A percentile compares a stretch with the other conserved stretches of the same genome.
These are phyloP conservation scores for Coptotermes formosanus DNA, from an alignment of 1,140 invertebrate species.

Conservation along the genomic window DNA sequence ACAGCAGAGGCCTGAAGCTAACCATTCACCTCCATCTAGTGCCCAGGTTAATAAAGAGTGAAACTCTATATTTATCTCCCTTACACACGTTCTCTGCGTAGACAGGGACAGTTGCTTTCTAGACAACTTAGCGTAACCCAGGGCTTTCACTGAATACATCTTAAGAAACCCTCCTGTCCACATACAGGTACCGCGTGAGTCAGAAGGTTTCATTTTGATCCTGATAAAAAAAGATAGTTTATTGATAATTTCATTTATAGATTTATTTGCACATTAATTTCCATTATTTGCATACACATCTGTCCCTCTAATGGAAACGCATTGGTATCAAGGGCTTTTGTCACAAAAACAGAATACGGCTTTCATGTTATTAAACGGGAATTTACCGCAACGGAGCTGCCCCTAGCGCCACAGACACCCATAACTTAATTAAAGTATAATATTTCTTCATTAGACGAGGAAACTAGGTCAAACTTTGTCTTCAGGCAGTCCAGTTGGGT, in stretches of 20 bases:
- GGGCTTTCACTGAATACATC: too few relatives aligned
- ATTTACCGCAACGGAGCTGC: neutral
- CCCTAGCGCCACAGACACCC: neutral
- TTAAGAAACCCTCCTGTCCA: neutral
- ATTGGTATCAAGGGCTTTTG: neutral
- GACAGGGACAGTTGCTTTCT: too few relatives aligned
- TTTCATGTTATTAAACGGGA: neutral
- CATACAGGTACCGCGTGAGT: neutral
- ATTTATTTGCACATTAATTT: constrained; percentile 1
- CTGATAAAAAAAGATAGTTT: neutral
- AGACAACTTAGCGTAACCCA: too few relatives aligned
- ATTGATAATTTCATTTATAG: neutral
- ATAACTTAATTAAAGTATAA: neutral
- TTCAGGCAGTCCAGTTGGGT: neutral
- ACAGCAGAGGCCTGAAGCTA: too few relatives aligned
- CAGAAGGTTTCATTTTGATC: neutral
- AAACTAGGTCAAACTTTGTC: neutral
- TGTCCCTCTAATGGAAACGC: neutral
- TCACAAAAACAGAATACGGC: neutral
- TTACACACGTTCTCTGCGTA: too few relatives aligned
- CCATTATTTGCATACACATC: neutral
- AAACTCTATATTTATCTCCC: too few relatives aligned
- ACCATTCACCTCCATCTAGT: too few relatives aligned
- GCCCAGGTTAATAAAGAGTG: too few relatives aligned
- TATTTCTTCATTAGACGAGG: neutral